Percentiles rank a stretch among this genome's conserved stretches.
Conservation (phyloP, 2,113 vertebrate species). For the Crypturellus undulatus region DNA sequence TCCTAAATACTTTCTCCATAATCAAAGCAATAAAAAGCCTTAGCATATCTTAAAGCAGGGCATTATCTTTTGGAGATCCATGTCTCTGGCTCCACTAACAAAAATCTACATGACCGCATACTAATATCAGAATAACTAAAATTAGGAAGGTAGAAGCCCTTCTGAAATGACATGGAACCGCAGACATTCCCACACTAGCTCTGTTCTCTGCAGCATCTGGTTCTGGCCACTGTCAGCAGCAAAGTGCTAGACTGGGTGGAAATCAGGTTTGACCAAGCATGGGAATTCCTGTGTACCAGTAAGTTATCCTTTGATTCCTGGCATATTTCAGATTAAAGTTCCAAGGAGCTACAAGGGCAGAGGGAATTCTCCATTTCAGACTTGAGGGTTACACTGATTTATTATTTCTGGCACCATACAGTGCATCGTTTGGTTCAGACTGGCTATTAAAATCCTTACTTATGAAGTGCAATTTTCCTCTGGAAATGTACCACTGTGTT, state of each 20-base stretch:
- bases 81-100: not conserved
- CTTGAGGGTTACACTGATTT: conserved; percentile 33
- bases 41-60: fast-evolving
- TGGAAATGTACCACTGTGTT: conserved; percentile 25
- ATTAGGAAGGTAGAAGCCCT: not conserved
- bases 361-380: conserved; percentile 57
- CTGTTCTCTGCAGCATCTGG: not conserved
- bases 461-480: conserved; percentile 52
- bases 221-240: conserved; percentile 18
- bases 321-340: conserved; percentile 47
- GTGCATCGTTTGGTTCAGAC: conserved; percentile 46
- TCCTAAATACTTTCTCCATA: not conserved
- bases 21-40: not conserved
- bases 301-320: conserved; percentile 40
- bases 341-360: conserved; percentile 37
- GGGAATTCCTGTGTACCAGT: conserved; percentile 37
- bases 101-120: not conserved
- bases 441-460: conserved; percentile 58
- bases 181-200: not conserved
- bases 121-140: not conserved
- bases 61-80: not conserved
- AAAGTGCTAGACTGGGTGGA: not conserved
- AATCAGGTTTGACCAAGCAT: conserved; percentile 50
- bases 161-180: not conserved
- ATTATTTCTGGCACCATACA: conserved; percentile 18